phyloP scores from a whole-genome alignment of 1,140 invertebrate species.

The Drosophila watanabei region DNA sequence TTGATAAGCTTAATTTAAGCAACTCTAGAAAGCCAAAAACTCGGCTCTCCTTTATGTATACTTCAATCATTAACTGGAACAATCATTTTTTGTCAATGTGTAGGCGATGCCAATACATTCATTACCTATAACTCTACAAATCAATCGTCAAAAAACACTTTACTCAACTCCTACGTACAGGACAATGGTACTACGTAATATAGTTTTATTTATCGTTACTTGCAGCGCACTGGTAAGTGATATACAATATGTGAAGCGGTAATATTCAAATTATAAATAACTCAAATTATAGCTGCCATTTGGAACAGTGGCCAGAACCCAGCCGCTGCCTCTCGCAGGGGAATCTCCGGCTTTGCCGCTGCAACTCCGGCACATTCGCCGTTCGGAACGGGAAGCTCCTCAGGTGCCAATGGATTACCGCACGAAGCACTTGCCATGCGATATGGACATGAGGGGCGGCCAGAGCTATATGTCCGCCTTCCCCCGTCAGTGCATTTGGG shows the following conservation, averaged over 20 bases:
- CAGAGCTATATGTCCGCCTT: conserved; percentile 1
- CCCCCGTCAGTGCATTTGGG: conserved; percentile 54
- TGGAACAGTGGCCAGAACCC: background rate
- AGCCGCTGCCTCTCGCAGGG: background rate
- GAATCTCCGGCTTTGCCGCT: background rate
- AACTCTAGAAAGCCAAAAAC: too few relatives aligned
- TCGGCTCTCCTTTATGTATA: too few relatives aligned
- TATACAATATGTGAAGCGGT: background rate
- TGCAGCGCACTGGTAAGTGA: conserved; percentile 13
- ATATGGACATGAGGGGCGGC: conserved; percentile 28
- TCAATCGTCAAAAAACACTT: background rate
- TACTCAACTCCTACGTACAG: background rate
- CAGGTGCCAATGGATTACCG: conserved; percentile 25
- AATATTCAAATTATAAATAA: too few relatives aligned
- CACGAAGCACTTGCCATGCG: conserved; percentile 47
- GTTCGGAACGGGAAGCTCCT: background rate
- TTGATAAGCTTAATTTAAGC: background rate
- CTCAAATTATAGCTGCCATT: conserved; percentile 10
- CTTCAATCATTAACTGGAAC: background rate
- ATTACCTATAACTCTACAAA: background rate
- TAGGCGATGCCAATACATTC: conserved; percentile 9
- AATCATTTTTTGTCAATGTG: background rate
- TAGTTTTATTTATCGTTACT: background rate
- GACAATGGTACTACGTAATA: background rate
- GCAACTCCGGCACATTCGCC: conserved; percentile 11